These are phyloP conservation scores for Aporophyla lueneburgensis DNA, from an alignment of 2,888 invertebrate genomes.

Conservation along the genomic window DNA sequence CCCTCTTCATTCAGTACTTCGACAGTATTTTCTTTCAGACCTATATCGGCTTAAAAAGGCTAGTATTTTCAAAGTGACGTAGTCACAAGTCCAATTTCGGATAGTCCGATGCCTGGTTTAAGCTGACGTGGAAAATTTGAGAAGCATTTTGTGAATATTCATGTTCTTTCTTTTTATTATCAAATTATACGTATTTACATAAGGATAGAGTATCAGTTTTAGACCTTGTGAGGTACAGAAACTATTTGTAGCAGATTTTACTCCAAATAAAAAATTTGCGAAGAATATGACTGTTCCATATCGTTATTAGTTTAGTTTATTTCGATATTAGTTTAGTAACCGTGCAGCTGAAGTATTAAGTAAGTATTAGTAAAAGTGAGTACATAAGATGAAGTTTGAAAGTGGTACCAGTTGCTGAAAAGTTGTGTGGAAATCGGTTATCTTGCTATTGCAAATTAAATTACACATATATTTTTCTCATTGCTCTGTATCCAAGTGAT, in stretches of 20 bases:
- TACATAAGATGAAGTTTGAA: no score
- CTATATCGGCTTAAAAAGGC: constrained; percentile 41
- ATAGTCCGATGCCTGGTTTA: constrained; percentile 21
- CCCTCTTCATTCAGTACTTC: constrained; percentile 58
- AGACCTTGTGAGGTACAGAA: not conserved
- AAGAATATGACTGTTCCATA: no score
- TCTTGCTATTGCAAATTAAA: no score
- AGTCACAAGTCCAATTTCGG: constrained; percentile 35
- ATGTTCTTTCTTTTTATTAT: not conserved
- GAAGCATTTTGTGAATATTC: constrained; percentile 8
- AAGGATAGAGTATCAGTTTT: not conserved
- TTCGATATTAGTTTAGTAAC: not conserved
- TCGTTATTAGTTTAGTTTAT: no score
- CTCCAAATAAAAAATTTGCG: no score
- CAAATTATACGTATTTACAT: not conserved
- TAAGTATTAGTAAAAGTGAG: no score
- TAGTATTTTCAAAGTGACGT: constrained; percentile 39
- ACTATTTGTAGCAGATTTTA: not conserved
- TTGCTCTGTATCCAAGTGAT: no score
- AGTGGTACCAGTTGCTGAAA: no score
- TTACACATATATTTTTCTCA: no score
- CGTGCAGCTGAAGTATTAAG: no score
- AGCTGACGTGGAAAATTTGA: constrained; percentile 43
- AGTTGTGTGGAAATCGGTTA: no score
- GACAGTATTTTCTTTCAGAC: constrained; percentile 55